Conservation (phyloP, 2,888 invertebrate genomes). For the Ypsolopha scabrella region DNA sequence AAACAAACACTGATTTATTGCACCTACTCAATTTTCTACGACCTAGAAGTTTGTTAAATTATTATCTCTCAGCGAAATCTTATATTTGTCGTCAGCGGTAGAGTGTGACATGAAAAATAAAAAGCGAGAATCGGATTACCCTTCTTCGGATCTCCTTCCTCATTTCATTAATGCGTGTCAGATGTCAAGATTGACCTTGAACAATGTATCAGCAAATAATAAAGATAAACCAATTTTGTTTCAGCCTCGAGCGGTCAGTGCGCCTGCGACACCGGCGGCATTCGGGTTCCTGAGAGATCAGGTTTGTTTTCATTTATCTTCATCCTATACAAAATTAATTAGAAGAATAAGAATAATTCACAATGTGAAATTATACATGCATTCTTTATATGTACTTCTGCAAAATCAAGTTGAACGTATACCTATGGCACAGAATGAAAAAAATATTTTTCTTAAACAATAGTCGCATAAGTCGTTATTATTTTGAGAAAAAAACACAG, state of each 20-base stretch:
- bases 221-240: slow-evolving; percentile 27
- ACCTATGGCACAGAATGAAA: no score
- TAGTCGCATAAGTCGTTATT: no score
- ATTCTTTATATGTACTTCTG: no score
- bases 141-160: slow-evolving; percentile 35
- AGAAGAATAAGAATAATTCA: no score
- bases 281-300: slow-evolving; percentile 43
- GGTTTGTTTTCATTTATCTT: slow-evolving; percentile 23
- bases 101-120: slow-evolving; percentile 27
- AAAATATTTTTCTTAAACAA: no score
- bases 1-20: background rate
- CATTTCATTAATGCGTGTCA: slow-evolving; percentile 31
- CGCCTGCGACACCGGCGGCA: slow-evolving; percentile 55
- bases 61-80: slow-evolving; percentile 24
- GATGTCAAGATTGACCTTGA: slow-evolving; percentile 31
- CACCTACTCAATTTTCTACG: background rate
- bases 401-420: no score
- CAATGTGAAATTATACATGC: no score
- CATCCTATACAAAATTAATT: no score
- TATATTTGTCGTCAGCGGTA: slow-evolving; percentile 21
- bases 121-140: slow-evolving; percentile 36
- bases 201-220: background rate
- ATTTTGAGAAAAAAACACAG: no score
- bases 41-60: background rate
- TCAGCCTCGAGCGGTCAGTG: slow-evolving; percentile 63